phyloP scores from a whole-genome alignment of 2,888 invertebrate genomes.

The Pseudococcus jackbeardsleyi region DNA sequence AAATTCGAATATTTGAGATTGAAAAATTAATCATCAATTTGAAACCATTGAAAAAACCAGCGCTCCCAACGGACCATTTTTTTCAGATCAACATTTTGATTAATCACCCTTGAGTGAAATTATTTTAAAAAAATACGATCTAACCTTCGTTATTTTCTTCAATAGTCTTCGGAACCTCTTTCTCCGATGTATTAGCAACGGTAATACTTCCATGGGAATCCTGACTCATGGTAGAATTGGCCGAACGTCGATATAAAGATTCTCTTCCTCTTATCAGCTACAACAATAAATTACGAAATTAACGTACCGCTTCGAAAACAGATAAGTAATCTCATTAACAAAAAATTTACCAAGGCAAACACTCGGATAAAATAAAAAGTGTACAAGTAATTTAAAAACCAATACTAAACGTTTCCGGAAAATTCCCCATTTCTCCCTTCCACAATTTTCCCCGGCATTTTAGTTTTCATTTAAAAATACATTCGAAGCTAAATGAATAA shows the following conservation, averaged over 20 bases:
- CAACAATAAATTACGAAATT: slow-evolving; percentile 60
- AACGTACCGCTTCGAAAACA: not conserved
- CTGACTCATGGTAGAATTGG: slow-evolving; percentile 71
- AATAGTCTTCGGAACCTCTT: slow-evolving; percentile 66
- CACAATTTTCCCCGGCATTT: not conserved
- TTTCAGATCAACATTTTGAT: too few relatives aligned
- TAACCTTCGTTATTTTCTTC: slow-evolving; percentile 68
- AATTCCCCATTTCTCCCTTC: not conserved
- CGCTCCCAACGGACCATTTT: too few relatives aligned
- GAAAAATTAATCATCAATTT: too few relatives aligned
- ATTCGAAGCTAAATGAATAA: not conserved
- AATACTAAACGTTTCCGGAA: not conserved
- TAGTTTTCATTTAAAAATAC: not conserved
- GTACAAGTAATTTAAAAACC: not conserved
- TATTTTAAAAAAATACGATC: slow-evolving; percentile 65
- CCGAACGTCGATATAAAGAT: slow-evolving; percentile 67
- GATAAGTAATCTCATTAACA: not conserved
- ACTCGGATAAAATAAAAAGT: slow-evolving; percentile 29
- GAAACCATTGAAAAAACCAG: too few relatives aligned
- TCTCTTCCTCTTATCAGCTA: slow-evolving; percentile 77
- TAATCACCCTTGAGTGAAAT: not conserved
- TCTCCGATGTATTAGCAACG: slow-evolving; percentile 69
- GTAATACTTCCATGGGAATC: slow-evolving; percentile 77
- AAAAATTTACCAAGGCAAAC: slow-evolving; percentile 38
- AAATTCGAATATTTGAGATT: too few relatives aligned